Conservation (phyloP, 1,140 invertebrate species). For the Philaenus spumarius region DNA sequence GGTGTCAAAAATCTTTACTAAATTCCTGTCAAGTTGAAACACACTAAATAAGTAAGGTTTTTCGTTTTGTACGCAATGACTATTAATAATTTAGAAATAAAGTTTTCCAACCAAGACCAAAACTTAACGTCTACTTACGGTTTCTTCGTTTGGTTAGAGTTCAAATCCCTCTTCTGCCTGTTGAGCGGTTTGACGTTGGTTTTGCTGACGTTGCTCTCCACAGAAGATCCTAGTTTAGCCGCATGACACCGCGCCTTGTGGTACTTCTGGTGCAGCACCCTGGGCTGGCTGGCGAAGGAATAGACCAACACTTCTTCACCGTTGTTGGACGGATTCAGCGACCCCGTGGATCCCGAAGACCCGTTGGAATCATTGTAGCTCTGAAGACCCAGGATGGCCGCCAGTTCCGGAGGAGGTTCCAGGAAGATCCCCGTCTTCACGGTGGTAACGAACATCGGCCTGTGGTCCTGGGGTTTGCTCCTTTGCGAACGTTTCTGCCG, state of each 20-base stretch:
- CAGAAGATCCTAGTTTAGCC: neutral
- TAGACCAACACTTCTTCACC: slow-evolving; percentile 46
- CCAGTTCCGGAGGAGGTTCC: slow-evolving; percentile 64
- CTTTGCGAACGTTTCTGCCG: neutral
- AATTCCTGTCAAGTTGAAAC: too few relatives aligned
- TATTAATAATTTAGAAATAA: too few relatives aligned
- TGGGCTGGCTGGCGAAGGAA: slow-evolving; percentile 51
- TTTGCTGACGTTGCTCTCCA: too few relatives aligned
- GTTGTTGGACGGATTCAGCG: slow-evolving; percentile 35
- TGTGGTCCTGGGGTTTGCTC: slow-evolving; percentile 16
- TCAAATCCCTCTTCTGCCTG: slow-evolving; percentile 8
- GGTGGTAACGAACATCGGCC: slow-evolving; percentile 58
- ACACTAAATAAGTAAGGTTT: too few relatives aligned
- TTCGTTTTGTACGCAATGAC: too few relatives aligned
- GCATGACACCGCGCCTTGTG: slow-evolving; percentile 1
- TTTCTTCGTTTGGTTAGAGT: slow-evolving; percentile 4
- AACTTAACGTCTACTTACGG: slow-evolving; percentile 12
- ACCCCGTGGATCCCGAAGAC: slow-evolving; percentile 30
- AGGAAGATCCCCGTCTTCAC: slow-evolving; percentile 70
- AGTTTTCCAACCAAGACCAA: too few relatives aligned
- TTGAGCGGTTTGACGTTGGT: slow-evolving; percentile 19
- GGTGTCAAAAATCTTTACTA: too few relatives aligned
- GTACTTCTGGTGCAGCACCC: slow-evolving; percentile 38
- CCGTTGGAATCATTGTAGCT: slow-evolving; percentile 35
- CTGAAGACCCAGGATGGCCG: slow-evolving; percentile 52